phyloP scores from a whole-genome alignment of 1,140 invertebrate genomes.

The Hormaphis cornu region DNA sequence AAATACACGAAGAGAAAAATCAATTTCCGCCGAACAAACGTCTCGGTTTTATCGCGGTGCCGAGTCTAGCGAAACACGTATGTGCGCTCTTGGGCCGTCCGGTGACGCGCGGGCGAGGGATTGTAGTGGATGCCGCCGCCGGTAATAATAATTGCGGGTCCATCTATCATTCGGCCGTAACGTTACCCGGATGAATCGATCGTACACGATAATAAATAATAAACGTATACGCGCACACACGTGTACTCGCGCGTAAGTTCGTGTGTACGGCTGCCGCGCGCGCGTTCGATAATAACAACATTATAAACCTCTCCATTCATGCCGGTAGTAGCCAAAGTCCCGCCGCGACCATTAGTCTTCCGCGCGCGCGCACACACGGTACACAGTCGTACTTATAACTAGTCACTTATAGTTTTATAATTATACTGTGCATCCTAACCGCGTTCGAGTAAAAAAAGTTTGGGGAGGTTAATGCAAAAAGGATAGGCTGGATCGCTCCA shows the following conservation, averaged over 20 bases:
- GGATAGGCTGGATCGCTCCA: no score
- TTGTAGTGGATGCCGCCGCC: conserved; percentile 3
- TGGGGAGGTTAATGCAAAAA: no score
- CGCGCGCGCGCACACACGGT: conserved; percentile 7
- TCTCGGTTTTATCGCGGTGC: no score
- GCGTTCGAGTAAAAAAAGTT: no score
- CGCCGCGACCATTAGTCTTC: not conserved
- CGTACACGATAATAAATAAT: conserved; percentile 28
- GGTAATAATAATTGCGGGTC: conserved; percentile 27
- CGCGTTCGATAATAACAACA: conserved; percentile 29
- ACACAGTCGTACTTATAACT: conserved; percentile 9
- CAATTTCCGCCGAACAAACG: no score
- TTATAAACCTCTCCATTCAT: conserved; percentile 30
- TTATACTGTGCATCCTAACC: no score
- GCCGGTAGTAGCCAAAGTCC: conserved; percentile 14
- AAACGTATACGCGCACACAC: not conserved
- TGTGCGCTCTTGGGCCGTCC: no score
- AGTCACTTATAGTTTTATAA: no score
- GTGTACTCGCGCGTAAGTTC: not conserved
- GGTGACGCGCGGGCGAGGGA: not conserved
- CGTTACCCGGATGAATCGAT: conserved; percentile 30
- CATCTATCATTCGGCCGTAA: conserved; percentile 30
- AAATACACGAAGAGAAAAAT: no score
- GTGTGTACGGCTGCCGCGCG: not conserved
- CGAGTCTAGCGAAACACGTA: no score